phyloP scores from a whole-genome alignment of 2,888 invertebrate genomes.

The Copidosoma aretas region DNA sequence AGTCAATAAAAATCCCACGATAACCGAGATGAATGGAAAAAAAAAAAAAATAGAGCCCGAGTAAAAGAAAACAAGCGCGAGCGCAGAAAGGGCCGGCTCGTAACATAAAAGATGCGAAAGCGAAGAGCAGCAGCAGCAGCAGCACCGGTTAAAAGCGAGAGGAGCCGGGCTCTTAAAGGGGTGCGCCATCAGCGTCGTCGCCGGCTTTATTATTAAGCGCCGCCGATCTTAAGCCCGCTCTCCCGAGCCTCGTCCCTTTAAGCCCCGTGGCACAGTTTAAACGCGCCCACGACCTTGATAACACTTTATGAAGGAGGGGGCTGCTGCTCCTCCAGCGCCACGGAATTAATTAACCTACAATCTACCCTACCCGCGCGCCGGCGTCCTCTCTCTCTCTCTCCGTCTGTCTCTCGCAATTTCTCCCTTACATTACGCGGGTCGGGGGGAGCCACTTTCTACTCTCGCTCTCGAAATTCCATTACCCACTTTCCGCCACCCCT shows the following conservation, averaged over 20 bases:
- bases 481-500: slow-evolving; percentile 43
- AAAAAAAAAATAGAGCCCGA: neutral
- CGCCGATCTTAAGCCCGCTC: slow-evolving; percentile 40
- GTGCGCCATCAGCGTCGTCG: slow-evolving; percentile 25
- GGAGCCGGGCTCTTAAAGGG: slow-evolving; percentile 19
- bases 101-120: neutral
- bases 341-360: slow-evolving; percentile 60
- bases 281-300: slow-evolving; percentile 55
- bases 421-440: neutral
- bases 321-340: slow-evolving; percentile 49
- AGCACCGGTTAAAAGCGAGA: neutral
- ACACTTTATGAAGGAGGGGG: slow-evolving; percentile 57
- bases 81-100: neutral
- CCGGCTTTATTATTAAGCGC: slow-evolving; percentile 44
- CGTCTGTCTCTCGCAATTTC: slow-evolving; percentile 19
- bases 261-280: slow-evolving; percentile 56
- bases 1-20: neutral
- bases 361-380: slow-evolving; percentile 46
- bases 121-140: neutral
- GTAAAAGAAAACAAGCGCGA: neutral
- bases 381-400: slow-evolving; percentile 39
- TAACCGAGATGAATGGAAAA: no score
- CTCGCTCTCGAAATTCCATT: slow-evolving; percentile 59
- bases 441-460: slow-evolving; percentile 52
- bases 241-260: slow-evolving; percentile 54